A percentile compares a stretch with the other conserved stretches of the same genome.
Conservation (phyloP, 2,888 invertebrate genomes). For the Nysson spinosus region DNA sequence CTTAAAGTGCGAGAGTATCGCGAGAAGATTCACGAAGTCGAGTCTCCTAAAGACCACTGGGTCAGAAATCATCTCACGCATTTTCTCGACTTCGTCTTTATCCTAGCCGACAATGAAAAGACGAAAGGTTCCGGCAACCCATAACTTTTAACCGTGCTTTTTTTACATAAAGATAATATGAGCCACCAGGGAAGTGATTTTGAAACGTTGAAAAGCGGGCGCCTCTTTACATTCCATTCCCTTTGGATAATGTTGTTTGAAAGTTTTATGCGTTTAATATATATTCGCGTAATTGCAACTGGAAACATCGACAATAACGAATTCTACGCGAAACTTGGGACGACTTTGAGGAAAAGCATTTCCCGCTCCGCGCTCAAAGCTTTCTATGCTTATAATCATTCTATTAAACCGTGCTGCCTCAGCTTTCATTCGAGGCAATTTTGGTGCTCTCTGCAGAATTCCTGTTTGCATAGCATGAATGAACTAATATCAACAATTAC, state of each 20-base stretch:
- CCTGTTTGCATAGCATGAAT: no score
- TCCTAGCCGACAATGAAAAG: slow-evolving; percentile 1
- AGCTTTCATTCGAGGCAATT: no score
- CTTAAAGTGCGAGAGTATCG: slow-evolving; percentile 36
- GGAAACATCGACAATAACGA: slow-evolving; percentile 17
- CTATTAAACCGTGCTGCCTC: no score
- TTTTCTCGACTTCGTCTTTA: slow-evolving; percentile 30
- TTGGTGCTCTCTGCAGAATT: no score
- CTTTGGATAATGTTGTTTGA: slow-evolving; percentile 7
- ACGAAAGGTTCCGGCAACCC: slow-evolving; percentile 6
- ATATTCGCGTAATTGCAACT: slow-evolving; percentile 35
- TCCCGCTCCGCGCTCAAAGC: neutral
- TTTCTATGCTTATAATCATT: no score
- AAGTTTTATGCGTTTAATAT: slow-evolving; percentile 28
- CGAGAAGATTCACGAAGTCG: slow-evolving; percentile 19
- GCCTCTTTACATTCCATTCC: slow-evolving; percentile 2
- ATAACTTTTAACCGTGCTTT: no score
- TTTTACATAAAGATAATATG: no score
- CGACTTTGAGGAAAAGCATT: slow-evolving; percentile 4
- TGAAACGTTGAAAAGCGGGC: neutral
- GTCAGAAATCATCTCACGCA: slow-evolving; percentile 26
- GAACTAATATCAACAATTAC: no score
- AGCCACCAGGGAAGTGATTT: no score
- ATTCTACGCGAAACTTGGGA: no score
- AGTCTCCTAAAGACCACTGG: slow-evolving; percentile 21